Evolutionary conservation across 1,140 invertebrate species (phyloP).

Genomic region (Plectus sambesii): DNA sequence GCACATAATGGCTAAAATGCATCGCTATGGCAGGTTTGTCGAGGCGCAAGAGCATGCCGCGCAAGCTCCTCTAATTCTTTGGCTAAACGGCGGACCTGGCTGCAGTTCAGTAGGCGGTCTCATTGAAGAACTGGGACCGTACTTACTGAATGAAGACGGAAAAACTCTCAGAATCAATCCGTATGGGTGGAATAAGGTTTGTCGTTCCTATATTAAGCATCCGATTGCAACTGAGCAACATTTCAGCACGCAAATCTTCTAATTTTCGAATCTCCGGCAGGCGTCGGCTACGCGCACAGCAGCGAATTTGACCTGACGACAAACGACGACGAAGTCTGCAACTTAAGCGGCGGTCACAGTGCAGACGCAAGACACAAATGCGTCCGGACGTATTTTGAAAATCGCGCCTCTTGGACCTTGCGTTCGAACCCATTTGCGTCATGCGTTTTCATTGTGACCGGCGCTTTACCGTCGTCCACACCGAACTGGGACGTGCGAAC

Average conservation of each 20-base stretch:
- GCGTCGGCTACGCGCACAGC: conserved; percentile 52
- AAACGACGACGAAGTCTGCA: conserved; percentile 47
- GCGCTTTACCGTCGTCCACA: no score
- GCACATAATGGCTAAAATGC: no score
- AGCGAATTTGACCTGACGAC: conserved; percentile 46
- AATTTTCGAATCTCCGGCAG: conserved; percentile 52
- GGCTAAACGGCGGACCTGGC: conserved; percentile 55
- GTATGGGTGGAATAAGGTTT: conserved; percentile 52
- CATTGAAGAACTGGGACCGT: conserved; percentile 53
- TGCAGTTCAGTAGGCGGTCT: conserved; percentile 52
- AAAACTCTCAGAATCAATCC: conserved; percentile 46
- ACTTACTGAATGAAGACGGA: conserved; percentile 45
- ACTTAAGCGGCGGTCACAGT: conserved; percentile 3
- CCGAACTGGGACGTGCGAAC: no score
- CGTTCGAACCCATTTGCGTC: no score
- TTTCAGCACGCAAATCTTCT: conserved; percentile 70
- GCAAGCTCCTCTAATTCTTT: conserved; percentile 51
- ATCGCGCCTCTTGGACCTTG: no score
- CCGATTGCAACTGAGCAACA: no score
- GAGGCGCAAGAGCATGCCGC: conserved; percentile 48
- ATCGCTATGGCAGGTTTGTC: conserved; percentile 51
- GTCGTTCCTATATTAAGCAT: no score
- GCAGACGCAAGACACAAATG: no score
- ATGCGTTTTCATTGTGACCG: no score
- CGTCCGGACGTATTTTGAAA: no score